Conservation (phyloP, 2,113 vertebrate genomes). For the Megaceryle maxima region DNA sequence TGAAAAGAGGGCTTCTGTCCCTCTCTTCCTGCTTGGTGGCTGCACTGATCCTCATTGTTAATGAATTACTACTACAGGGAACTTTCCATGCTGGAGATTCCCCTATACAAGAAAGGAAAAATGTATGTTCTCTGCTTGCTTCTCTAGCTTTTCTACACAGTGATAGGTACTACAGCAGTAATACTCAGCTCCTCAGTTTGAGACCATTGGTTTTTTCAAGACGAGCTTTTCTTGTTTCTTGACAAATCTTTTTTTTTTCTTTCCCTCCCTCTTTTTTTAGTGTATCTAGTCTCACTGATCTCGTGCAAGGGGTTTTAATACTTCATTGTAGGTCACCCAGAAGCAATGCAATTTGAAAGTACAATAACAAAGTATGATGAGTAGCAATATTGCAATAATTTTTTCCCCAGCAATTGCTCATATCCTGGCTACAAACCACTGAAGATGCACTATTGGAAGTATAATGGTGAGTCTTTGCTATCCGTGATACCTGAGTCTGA, state of each 20-base stretch:
- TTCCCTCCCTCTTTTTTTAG: neutral
- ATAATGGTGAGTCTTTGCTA: neutral
- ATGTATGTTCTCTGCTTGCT: neutral
- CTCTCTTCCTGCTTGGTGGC: neutral
- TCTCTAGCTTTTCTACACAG: neutral
- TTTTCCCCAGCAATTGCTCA: neutral
- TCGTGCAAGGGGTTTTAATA: neutral
- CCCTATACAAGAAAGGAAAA: neutral
- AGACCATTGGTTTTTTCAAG: neutral
- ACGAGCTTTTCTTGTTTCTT: neutral
- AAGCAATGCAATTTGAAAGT: neutral
- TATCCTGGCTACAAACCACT: neutral
- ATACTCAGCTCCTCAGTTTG: neutral
- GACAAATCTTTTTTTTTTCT: neutral
- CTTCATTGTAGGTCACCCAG: neutral
- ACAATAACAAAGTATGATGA: neutral
- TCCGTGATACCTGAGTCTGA: neutral
- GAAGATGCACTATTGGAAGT: neutral
- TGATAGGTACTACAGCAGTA: neutral
- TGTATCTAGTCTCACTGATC: neutral
- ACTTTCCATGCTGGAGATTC: neutral
- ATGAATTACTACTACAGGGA: neutral
- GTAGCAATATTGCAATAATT: neutral
- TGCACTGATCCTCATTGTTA: neutral
- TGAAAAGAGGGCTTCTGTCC: neutral